Evolutionary conservation across 2,113 vertebrate species (phyloP), one percentile per base, ranked within the genome.

Genomic region (Halcyon malimbica): DNA sequence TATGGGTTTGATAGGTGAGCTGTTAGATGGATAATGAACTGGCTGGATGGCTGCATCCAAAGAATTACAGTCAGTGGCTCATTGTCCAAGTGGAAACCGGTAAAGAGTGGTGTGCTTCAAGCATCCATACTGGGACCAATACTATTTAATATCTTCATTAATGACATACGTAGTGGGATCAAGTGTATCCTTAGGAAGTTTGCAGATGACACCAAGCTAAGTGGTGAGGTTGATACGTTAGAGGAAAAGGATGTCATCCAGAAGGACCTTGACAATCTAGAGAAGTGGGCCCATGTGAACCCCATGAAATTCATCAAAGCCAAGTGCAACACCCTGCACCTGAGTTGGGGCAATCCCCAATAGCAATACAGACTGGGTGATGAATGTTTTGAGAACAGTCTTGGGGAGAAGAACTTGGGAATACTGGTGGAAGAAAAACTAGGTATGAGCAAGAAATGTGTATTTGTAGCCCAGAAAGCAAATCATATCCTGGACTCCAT

Each of bases 21-120:
- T 28, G 4, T 16, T 53, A 46, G 46, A 63, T 5, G 2, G 15
- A 35, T 51, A n/a, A 20, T 6, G 21, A 69, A 53, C 25, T 64
- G 15, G 4, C 10, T 56, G 2, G 0, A 41, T 33, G 5, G 17
- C 42, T 64, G 9, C 18, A 35, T 46, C 13, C 8, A 29, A 69
- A 69, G 18, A 29, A 21, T 60, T 60, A 23, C 4, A 65, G 14
- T 13, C 46, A 86, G 25, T 2, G 11, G 13, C 33, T 41, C 76
- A 56, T 1, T 41, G 18, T 77, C 63, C 10, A 56, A 50, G 41
- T 35, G 31, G 19, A 84, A 84, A 76, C 11, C 23, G 70, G 13
- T 75, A 19, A 79, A 35, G 11, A 65, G 7, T 48, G 10, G 4
- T 71, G 26, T 53, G 19, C 31, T 39, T 60, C 10, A 67, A 44